Percentiles rank a stretch among this genome's conserved stretches.
Evolutionary conservation across 2,888 invertebrate genomes (phyloP).

Genomic region (Acrobasis suavella): DNA sequence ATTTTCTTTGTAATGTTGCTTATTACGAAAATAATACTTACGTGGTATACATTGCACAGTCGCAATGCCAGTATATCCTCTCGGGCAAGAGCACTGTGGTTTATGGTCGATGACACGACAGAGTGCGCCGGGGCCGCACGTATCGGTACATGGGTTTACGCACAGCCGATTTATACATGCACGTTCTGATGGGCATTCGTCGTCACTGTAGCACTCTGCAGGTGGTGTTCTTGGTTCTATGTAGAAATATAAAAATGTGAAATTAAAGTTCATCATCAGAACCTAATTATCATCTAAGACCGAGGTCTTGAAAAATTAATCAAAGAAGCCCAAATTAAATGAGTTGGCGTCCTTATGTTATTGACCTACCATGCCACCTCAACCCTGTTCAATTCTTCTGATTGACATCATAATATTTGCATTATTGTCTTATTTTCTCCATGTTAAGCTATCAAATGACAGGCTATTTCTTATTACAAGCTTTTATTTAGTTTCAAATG

Average conservation of each 20-base stretch:
- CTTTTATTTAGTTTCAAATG: no score
- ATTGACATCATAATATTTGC: no score
- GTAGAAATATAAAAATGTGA: conserved; percentile 28
- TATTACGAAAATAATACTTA: conserved; percentile 72
- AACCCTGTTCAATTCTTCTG: no score
- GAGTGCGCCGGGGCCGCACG: conserved; percentile 91
- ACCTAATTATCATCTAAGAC: not conserved
- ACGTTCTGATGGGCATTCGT: conserved; percentile 89
- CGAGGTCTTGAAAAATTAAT: not conserved
- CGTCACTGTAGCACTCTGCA: conserved; percentile 89
- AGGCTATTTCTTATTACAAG: no score
- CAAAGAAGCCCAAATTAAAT: no score
- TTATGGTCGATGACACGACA: conserved; percentile 90
- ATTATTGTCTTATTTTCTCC: no score
- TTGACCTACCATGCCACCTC: no score
- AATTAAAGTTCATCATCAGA: not conserved
- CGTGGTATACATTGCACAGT: conserved; percentile 88
- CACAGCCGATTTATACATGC: conserved; percentile 90
- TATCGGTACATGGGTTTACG: conserved; percentile 89
- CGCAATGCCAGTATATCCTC: conserved; percentile 89
- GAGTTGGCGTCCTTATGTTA: no score
- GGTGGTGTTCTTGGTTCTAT: conserved; percentile 69
- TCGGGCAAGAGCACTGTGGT: conserved; percentile 91
- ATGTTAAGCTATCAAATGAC: no score
- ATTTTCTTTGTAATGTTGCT: no score